Evolutionary conservation across 2,888 invertebrate genomes (phyloP).

Genomic region (Acanthacorydalis orientalis): DNA sequence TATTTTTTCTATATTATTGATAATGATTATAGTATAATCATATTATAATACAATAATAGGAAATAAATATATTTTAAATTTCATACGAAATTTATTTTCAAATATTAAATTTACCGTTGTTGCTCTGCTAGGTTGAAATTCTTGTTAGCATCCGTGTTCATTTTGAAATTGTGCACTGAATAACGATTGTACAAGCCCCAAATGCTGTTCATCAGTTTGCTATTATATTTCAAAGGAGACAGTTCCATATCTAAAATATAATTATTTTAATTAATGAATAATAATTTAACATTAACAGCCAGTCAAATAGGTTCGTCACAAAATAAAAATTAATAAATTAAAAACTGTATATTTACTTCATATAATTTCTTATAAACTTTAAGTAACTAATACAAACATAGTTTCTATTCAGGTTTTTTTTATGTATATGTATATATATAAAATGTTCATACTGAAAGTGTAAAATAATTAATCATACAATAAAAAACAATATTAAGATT

Average conservation of each 20-base stretch:
- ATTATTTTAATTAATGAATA: neutral
- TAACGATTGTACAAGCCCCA: conserved; percentile 84
- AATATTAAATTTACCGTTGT: conserved; percentile 14
- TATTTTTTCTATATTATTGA: too few species aligned
- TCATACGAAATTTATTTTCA: neutral
- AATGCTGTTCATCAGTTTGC: conserved; percentile 78
- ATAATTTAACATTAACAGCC: too few species aligned
- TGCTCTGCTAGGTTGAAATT: conserved; percentile 30
- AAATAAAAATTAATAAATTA: too few species aligned
- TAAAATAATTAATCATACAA: neutral
- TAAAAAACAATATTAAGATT: neutral
- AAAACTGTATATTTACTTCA: too few species aligned
- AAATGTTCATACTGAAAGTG: neutral
- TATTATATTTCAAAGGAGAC: conserved; percentile 61
- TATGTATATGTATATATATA: too few species aligned
- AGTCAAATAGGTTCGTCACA: too few species aligned
- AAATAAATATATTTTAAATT: neutral
- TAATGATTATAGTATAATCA: too few species aligned
- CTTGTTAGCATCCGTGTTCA: conserved; percentile 42
- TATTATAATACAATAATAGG: too few species aligned
- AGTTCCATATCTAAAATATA: conserved; percentile 40
- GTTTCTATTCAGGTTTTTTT: too few species aligned
- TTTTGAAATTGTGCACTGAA: conserved; percentile 77
- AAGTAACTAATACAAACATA: too few species aligned
- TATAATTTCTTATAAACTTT: too few species aligned